A percentile compares a stretch with the other conserved stretches of the same genome.
Evolutionary conservation across 1,140 invertebrate genomes (phyloP).

Genomic region (Orchesella cincta): DNA sequence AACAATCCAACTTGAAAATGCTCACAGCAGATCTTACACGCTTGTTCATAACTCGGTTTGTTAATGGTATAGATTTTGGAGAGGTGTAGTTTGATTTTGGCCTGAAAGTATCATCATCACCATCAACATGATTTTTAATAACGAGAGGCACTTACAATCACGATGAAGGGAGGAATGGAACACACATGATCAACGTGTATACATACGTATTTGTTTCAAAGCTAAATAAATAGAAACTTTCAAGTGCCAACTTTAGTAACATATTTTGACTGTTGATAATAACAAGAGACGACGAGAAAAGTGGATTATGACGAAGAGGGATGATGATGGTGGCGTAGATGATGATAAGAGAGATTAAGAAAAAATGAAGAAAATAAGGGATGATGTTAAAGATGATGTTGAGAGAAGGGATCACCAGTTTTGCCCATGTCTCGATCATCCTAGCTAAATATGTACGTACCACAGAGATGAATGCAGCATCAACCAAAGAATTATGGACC

Average conservation of each 20-base stretch:
- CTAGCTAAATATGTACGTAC: no score
- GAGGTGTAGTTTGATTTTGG: no score
- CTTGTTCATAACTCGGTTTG: no score
- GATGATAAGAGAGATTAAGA: not conserved
- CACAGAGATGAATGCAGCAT: not conserved
- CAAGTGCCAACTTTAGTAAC: slow-evolving; percentile 11
- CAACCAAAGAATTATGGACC: not conserved
- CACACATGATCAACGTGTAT: no score
- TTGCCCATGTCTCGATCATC: no score
- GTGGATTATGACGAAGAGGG: no score
- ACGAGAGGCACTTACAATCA: not conserved
- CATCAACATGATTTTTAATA: slow-evolving; percentile 7
- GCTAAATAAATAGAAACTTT: not conserved
- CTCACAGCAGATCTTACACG: no score
- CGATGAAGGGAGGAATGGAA: not conserved
- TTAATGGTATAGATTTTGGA: no score
- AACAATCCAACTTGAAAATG: not conserved
- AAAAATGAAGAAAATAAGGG: not conserved
- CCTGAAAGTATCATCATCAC: not conserved
- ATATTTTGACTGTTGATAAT: slow-evolving; percentile 4
- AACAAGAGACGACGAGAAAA: no score
- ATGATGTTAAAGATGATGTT: not conserved
- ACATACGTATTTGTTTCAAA: not conserved
- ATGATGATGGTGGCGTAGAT: no score
- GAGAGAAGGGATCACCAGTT: slow-evolving; percentile 1